Base-by-base conservation (phyloP, 2,113 vertebrate genomes). In the Mormyrus lacerda region DNA sequence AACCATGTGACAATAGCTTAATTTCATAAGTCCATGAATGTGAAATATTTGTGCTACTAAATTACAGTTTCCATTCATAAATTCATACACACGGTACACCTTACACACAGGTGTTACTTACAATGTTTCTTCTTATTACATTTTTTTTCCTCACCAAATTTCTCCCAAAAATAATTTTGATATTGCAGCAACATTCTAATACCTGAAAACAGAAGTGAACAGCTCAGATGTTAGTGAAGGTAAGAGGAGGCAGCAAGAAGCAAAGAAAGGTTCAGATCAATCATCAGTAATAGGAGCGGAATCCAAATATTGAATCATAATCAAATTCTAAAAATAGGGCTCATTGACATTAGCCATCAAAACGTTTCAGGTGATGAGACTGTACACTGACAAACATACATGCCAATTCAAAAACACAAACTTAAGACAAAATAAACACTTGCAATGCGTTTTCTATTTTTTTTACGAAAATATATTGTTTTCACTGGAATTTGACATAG, bases 311-410 rank as follows among this genome's bases (percentile, higher is more conserved):
- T 85, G 47, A 85, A 13, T 3, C 47, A 47, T 85, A 85, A 85
- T 85, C 47, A 47, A 50, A 47, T 19, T n/a, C 47, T 85, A 85
- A 51, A 51, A 85, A 15, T 85, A 51, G 84, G n/a, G 0, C 45
- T 85, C 84, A 85, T 51, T 85, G 17, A 85, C 84, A 27, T 24
- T 85, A 31, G n/a, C n/a, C 47, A 51, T 85, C 84, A 85, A 85
- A 85, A 51, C 84, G 51, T 85, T 47, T 47, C 47, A 48, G 47
- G 47, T 85, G 51, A 85, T 85, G 44, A 85, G 47, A 27, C 45
- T 27, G 27, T 85, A 87, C 21, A 47, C 31, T 58, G 65, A 45
- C 11, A 17, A 73, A 65, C 24, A 13, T 48, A 53, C 47, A 31
- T 39, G 11, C 82, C 51, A 83, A 89, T 47, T n/a, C 35, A n/a